These are phyloP conservation scores for Kryptolebias ocellatus DNA, from an alignment of 2,797 vertebrate genomes.

Conservation along the genomic window DNA sequence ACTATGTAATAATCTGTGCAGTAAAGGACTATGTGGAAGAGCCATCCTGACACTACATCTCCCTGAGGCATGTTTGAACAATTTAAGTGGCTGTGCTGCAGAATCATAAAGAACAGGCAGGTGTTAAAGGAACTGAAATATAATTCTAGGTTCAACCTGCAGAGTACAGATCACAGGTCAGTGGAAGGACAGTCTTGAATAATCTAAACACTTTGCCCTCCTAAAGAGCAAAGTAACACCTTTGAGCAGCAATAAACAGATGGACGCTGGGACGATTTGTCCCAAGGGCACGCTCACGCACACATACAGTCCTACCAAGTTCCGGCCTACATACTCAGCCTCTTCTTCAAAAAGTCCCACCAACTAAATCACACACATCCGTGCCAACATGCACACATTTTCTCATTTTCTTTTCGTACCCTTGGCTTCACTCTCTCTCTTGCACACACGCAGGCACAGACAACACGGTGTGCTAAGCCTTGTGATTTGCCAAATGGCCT, in stretches of 20 bases:
- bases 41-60: not conserved
- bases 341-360: slow-evolving; percentile 3
- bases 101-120: not conserved
- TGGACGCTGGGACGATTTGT: not conserved
- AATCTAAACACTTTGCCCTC: slow-evolving; percentile 15
- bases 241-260: slow-evolving; percentile 35
- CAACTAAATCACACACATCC: slow-evolving; percentile 17
- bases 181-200: slow-evolving; percentile 6
- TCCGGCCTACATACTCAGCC: not conserved
- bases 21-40: not conserved
- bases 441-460: not conserved
- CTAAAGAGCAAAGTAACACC: slow-evolving; percentile 27
- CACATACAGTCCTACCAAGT: not conserved
- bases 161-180: slow-evolving; percentile 31
- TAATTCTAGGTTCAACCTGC: slow-evolving; percentile 4
- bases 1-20: not conserved
- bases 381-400: not conserved
- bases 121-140: not conserved
- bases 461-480: slow-evolving; percentile 46
- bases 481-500: slow-evolving; percentile 69
- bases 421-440: not conserved
- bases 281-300: not conserved
- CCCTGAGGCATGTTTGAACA: not conserved
- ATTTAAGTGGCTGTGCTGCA: not conserved
- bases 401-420: slow-evolving; percentile 9